These are phyloP conservation scores for Agrochola circellaris DNA, from an alignment of 2,888 invertebrate species.

Conservation along the genomic window DNA sequence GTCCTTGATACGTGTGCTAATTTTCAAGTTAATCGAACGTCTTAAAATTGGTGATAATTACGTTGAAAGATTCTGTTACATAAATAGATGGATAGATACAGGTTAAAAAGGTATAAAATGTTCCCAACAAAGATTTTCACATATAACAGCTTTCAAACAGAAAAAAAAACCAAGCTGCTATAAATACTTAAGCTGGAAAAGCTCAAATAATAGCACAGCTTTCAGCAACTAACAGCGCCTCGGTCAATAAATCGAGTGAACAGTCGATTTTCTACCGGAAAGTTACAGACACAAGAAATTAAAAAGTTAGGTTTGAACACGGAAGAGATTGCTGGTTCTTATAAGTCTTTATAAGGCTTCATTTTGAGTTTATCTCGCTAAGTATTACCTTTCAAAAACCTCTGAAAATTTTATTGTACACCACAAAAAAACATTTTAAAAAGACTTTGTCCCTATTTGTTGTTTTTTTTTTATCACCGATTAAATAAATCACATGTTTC, in stretches of 20 bases:
- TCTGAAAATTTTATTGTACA: too few relatives aligned
- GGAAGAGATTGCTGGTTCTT: constrained; percentile 1
- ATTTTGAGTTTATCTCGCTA: background rate
- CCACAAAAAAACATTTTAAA: too few relatives aligned
- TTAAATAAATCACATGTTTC: too few relatives aligned
- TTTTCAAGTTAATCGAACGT: too few relatives aligned
- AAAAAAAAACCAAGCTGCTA: constrained; percentile 6
- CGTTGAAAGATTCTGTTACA: too few relatives aligned
- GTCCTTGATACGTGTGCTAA: too few relatives aligned
- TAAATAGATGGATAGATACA: too few relatives aligned
- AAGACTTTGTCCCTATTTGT: too few relatives aligned
- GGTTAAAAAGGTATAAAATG: background rate
- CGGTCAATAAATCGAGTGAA: constrained; percentile 45
- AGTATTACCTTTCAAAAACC: too few relatives aligned
- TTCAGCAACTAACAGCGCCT: constrained; percentile 37
- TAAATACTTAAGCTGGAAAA: constrained; percentile 46
- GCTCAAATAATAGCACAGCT: constrained; percentile 52
- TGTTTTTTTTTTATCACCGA: too few relatives aligned
- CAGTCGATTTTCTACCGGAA: constrained; percentile 37
- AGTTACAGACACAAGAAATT: constrained; percentile 36
- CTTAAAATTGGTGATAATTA: too few relatives aligned
- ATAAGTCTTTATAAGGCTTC: constrained; percentile 8
- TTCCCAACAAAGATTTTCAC: background rate
- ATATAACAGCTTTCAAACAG: background rate
- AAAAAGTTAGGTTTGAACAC: constrained; percentile 27